Base-by-base conservation (phyloP, 2,113 vertebrate species). In the Garra rufa region DNA sequence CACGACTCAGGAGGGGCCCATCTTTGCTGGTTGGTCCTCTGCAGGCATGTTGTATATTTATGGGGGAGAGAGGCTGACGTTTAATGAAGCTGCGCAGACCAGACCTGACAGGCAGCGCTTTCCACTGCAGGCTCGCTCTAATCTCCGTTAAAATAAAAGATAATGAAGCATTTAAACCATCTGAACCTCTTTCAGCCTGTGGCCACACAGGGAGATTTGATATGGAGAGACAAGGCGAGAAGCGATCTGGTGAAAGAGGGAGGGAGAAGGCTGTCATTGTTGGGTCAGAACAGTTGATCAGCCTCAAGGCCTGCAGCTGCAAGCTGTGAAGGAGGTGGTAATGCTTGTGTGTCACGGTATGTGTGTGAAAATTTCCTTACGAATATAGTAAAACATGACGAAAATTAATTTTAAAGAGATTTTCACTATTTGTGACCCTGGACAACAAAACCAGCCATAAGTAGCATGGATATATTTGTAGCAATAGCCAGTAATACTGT, bases 61-160 rank as follows among this genome's bases (percentile, higher is more conserved):
- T 91, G 81, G 88, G 85, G 28, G 19, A 70, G 30, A 52, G 30
- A 41, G 7, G 88, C 90, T 86, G 92, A 88, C 71, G 46, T 89
- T 92, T 92, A 89, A 91, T 91, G 90, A 87, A 69, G 84, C 74
- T 90, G 90, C 89, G 85, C 83, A 76, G 83, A 71, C 87, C 84
- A 83, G 89, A 85, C 90, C 83, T 8, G 84, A 85, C 86, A 82
- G 48, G n/a, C 50, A 70, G 76, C 13, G 3, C 17, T 61, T 46
- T 57, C 75, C 90, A 88, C 88, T 84, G 87, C 83, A 69, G 87
- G 84, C 85, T 57, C 70, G 88, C 86, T 88, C 82, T 91, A 89
- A 92, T 92, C 88, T 89, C 88, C 88, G 90, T 89, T 90, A 91
- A 94, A 93, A 94, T 93, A 94, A 92, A 89, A 88, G 87, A 87